These are phyloP conservation scores for Flabesymbios commensalis DNA, from an alignment of 2,888 invertebrate species.

Conservation along the genomic window DNA sequence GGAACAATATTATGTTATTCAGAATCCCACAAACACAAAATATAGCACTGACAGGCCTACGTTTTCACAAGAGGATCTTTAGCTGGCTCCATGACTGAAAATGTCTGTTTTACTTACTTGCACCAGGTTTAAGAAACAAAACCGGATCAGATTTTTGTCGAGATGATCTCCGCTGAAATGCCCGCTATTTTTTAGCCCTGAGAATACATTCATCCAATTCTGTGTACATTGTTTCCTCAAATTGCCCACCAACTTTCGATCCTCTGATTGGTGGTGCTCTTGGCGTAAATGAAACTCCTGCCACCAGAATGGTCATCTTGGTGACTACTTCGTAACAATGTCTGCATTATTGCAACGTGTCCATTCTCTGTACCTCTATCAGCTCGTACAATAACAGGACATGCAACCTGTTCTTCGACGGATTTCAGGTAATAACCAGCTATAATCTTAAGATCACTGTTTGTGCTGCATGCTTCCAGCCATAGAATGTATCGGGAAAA, in stretches of 20 bases:
- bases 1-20: too few relatives aligned
- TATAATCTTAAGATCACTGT: conserved; percentile 29
- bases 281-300: too few relatives aligned
- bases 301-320: too few relatives aligned
- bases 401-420: background rate
- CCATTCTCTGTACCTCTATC: background rate
- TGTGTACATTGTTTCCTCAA: background rate
- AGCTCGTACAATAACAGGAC: background rate
- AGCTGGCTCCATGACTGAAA: too few relatives aligned
- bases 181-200: background rate
- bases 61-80: too few relatives aligned
- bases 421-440: conserved; percentile 7
- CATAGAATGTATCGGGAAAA: conserved; percentile 33
- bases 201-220: conserved; percentile 2
- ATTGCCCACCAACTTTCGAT: conserved; percentile 9
- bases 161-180: conserved; percentile 2
- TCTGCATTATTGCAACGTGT: background rate
- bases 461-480: conserved; percentile 28
- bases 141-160: conserved; percentile 6
- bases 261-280: too few relatives aligned
- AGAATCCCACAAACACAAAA: too few relatives aligned
- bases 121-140: background rate
- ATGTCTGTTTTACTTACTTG: conserved; percentile 3
- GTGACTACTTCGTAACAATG: background rate
- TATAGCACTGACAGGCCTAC: too few relatives aligned